phyloP scores from a whole-genome alignment of 1,140 invertebrate species.

The Cotesia glomerata region DNA sequence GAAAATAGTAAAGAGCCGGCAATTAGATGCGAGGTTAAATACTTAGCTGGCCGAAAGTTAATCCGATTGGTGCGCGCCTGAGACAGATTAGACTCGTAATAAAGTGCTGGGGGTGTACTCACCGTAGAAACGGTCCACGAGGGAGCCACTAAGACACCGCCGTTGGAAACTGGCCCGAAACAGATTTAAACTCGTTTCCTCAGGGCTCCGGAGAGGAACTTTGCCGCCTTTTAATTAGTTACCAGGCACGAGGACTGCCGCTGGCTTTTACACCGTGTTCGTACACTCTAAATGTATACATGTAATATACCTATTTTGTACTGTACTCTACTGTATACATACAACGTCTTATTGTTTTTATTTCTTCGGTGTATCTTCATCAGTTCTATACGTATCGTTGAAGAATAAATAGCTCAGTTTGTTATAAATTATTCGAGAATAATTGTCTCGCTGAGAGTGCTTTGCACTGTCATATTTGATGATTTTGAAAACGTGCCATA shows the following conservation, averaged over 20 bases:
- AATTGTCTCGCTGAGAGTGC: too few relatives aligned
- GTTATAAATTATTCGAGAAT: too few relatives aligned
- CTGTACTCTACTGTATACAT: background rate
- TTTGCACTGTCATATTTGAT: too few relatives aligned
- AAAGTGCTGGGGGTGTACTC: slow-evolving; percentile 57
- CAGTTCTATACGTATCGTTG: too few relatives aligned
- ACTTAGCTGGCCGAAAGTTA: slow-evolving; percentile 30
- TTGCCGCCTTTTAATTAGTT: slow-evolving; percentile 62
- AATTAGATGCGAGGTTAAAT: slow-evolving; percentile 43
- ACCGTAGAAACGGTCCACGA: slow-evolving; percentile 57
- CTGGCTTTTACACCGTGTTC: background rate
- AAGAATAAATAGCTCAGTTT: too few relatives aligned
- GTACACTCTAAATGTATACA: background rate
- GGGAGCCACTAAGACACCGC: slow-evolving; percentile 62
- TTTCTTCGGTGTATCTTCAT: too few relatives aligned
- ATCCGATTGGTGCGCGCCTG: slow-evolving; percentile 32
- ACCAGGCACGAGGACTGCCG: slow-evolving; percentile 29
- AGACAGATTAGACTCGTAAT: slow-evolving; percentile 61
- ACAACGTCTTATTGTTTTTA: background rate
- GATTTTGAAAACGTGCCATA: too few relatives aligned
- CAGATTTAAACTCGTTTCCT: slow-evolving; percentile 64
- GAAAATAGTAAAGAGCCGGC: background rate
- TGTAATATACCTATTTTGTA: background rate
- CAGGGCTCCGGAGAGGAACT: slow-evolving; percentile 45
- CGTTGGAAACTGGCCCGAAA: slow-evolving; percentile 59